Conservation (phyloP, 2,113 vertebrate species). For the Noctilio leporinus region DNA sequence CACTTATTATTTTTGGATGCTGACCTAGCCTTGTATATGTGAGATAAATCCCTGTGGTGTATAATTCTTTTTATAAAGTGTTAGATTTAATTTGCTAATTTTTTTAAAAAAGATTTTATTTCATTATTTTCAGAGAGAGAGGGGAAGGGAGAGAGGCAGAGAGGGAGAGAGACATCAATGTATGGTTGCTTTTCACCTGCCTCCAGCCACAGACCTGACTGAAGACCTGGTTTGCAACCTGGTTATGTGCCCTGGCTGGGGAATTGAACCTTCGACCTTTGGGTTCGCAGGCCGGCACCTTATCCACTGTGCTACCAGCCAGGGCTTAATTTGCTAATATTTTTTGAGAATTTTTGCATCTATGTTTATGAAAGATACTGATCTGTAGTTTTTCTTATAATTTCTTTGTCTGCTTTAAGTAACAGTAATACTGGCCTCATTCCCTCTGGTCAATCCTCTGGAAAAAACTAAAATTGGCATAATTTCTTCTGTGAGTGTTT, state of each 20-base stretch:
- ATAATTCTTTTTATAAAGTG: neutral
- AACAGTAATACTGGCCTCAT: neutral
- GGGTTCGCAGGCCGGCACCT: no score
- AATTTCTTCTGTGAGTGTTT: neutral
- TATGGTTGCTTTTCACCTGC: no score
- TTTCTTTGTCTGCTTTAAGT: neutral
- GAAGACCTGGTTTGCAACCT: no score
- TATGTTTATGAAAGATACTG: neutral
- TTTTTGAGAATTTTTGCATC: neutral
- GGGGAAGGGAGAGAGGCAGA: no score
- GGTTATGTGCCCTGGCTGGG: no score
- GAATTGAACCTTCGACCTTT: no score
- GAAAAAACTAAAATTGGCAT: neutral
- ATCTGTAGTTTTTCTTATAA: neutral
- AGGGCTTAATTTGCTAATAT: neutral
- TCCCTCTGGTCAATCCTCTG: neutral
- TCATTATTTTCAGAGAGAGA: neutral
- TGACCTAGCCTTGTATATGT: neutral
- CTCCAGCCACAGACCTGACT: no score
- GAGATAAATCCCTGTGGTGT: neutral
- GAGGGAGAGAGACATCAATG: neutral
- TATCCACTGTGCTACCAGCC: no score
- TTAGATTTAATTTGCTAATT: neutral
- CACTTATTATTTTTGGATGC: neutral
- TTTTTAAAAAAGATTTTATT: no score